A percentile compares a stretch with the other conserved stretches of the same genome.
Conservation (phyloP, 2,113 vertebrate genomes). For the Lampris megalopsis region DNA sequence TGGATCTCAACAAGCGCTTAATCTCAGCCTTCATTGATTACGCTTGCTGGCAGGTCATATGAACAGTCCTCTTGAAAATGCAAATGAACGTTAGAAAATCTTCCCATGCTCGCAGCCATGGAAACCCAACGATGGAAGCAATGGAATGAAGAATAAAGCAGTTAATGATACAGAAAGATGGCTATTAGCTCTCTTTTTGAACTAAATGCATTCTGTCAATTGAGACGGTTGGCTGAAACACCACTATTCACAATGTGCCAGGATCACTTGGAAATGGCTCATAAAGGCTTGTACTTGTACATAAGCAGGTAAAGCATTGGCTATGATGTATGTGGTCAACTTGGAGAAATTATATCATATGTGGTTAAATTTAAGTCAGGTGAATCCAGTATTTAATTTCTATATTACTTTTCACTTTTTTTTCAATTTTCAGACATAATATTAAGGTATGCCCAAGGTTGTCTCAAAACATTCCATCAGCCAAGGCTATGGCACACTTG, state of each 20-base stretch:
- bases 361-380: not conserved
- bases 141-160: constrained; percentile 9
- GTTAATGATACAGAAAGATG: constrained; percentile 11
- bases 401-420: not conserved
- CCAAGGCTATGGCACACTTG: constrained; percentile 22
- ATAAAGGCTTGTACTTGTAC: no score
- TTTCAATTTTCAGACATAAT: not conserved
- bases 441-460: constrained; percentile 2
- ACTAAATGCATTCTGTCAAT: constrained; percentile 1
- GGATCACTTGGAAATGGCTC: not conserved
- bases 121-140: constrained; percentile 25
- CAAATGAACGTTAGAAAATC: constrained; percentile 8
- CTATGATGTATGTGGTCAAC: not conserved
- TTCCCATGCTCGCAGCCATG: constrained; percentile 9
- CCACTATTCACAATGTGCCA: not conserved
- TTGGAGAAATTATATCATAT: no score
- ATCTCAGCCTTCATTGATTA: not conserved
- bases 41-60: constrained; percentile 21
- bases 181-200: not conserved
- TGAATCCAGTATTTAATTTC: not conserved
- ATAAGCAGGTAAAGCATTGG: no score
- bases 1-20: not conserved
- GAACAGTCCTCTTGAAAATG: constrained; percentile 22
- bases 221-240: not conserved
- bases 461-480: not conserved